Evolutionary conservation across 1,140 invertebrate genomes (phyloP).

Genomic region (Piezodorus guildinii): DNA sequence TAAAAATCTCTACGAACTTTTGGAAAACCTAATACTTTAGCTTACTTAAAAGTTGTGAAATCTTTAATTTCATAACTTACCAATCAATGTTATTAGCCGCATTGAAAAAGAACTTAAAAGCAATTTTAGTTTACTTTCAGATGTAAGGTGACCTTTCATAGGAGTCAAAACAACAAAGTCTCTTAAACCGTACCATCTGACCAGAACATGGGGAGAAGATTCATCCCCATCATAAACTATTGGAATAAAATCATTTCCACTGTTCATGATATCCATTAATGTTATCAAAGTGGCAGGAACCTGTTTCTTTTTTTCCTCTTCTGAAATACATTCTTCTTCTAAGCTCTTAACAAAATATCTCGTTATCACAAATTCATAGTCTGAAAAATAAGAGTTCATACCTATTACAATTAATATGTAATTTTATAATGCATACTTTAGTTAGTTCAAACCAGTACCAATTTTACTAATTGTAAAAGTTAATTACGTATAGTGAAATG

Average conservation of each 20-base stretch:
- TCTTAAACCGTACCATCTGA: constrained; percentile 66
- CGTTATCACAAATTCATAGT: constrained; percentile 48
- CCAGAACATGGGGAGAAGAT: constrained; percentile 43
- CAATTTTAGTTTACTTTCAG: constrained; percentile 71
- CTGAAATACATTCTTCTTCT: constrained; percentile 26
- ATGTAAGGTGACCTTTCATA: constrained; percentile 43
- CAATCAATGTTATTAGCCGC: constrained; percentile 70
- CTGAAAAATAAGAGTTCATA: constrained; percentile 35
- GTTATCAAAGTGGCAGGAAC: constrained; percentile 36
- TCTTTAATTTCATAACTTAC: constrained; percentile 35
- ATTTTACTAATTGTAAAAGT: no score
- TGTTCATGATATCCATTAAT: constrained; percentile 43
- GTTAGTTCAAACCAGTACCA: no score
- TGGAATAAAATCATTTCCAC: constrained; percentile 53
- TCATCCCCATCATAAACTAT: constrained; percentile 40
- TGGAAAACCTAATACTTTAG: no score
- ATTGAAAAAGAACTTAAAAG: constrained; percentile 69
- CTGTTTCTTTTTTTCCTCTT: constrained; percentile 6
- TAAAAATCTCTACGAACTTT: no score
- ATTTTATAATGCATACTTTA: no score
- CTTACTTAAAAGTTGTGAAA: no score
- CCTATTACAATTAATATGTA: no score
- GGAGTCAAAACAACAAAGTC: constrained; percentile 72
- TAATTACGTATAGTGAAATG: no score
- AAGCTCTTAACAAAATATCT: constrained; percentile 31